Base-by-base conservation (phyloP, 2,888 invertebrate genomes). In the Allacma fusca region DNA sequence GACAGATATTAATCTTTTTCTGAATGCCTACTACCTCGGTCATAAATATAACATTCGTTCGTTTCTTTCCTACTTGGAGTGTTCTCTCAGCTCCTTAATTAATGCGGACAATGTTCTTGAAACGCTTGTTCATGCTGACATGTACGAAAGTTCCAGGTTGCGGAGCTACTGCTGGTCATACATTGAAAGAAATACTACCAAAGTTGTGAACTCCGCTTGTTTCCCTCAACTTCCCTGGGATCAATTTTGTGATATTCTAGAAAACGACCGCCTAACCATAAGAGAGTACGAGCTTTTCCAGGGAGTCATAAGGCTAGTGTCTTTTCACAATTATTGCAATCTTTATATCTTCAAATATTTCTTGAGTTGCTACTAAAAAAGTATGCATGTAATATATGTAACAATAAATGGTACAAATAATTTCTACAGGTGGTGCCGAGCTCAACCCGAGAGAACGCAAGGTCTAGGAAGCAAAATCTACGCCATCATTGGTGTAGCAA, bases 401-500 rank as follows among this genome's bases (percentile, higher is more conserved):
- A n/a, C n/a, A n/a, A n/a, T n/a, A n/a, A n/a, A n/a, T n/a, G n/a
- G n/a, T n/a, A n/a, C n/a, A n/a, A n/a, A n/a, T n/a, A n/a, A n/a
- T n/a, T n/a, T n/a, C n/a, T n/a, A 16, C 70, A 70, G 70, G 24
- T 70, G 70, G 70, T 34, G 34, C 19, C n/a, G 23, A n/a, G n/a
- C n/a, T n/a, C n/a, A n/a, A 13, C 13, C 1, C 16, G 43, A 40
- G 24, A 21, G 70, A 16, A 19, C 13, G 1, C 24, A 43, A 43
- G 23, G 19, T 43, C 23, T 13, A 4, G 43, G 24, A n/a, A 40
- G 77, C 0, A 77, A 74, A 65, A 23, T 34, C 19, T n/a, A 59
- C 21, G 76, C 71, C 21, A 23, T 70, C 13, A 23, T 80, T n/a
- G 80, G 80, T 1, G 76, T 78, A 1, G 80, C 80, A 12, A 64